Percentiles rank a stretch among this genome's conserved stretches.
Conservation (phyloP, 2,113 vertebrate species). For the Oreochromis niloticus region DNA sequence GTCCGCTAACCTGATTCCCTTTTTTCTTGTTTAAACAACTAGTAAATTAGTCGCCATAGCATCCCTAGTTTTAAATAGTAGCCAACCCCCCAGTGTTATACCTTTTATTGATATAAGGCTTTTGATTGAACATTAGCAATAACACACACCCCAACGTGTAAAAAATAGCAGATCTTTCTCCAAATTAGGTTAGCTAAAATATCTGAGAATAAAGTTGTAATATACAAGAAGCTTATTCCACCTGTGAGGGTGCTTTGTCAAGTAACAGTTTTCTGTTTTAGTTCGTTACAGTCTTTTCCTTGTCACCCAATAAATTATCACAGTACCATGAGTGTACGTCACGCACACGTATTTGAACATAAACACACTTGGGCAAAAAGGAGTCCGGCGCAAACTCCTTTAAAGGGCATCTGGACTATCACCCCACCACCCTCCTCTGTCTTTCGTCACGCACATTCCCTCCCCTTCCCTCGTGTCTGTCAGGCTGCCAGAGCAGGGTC, state of each 20-base stretch:
- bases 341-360: conserved; percentile 32
- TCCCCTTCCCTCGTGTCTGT: neutral
- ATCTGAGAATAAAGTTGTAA: conserved; percentile 51
- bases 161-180: conserved; percentile 50
- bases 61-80: conserved; percentile 6
- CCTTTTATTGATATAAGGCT: conserved; percentile 15
- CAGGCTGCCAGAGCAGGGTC: conserved; percentile 38
- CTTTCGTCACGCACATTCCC: conserved; percentile 3
- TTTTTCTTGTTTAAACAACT: neutral
- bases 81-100: neutral
- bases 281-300: conserved; percentile 56
- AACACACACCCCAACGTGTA: conserved; percentile 42
- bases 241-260: conserved; percentile 61
- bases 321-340: conserved; percentile 67
- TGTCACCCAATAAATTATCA: conserved; percentile 85
- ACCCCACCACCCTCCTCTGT: neutral
- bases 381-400: conserved; percentile 18
- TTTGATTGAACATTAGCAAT: conserved; percentile 34
- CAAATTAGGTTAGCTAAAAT: conserved; percentile 36
- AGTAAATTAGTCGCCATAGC: neutral
- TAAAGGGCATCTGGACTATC: conserved; percentile 38
- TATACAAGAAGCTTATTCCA: conserved; percentile 67
- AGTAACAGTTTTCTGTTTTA: conserved; percentile 69
- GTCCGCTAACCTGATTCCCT: neutral
- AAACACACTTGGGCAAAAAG: conserved; percentile 24